Conservation (phyloP, 1,140 invertebrate genomes). For the Temnothorax longispinosus region DNA sequence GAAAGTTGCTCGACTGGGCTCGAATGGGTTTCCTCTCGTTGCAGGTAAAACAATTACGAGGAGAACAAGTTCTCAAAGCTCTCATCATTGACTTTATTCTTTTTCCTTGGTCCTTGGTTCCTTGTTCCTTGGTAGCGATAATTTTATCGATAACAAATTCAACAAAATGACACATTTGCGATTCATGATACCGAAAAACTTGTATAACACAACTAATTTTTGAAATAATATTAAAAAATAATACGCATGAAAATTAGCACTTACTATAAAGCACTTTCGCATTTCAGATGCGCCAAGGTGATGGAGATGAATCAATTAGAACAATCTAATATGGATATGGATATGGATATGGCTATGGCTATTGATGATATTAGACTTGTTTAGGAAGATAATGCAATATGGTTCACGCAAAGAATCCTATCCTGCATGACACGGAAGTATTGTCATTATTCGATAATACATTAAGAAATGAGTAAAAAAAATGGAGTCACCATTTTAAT, state of each 20-base stretch:
- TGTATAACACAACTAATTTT: too few relatives aligned
- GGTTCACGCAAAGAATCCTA: background rate
- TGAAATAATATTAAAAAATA: too few relatives aligned
- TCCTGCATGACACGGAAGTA: background rate
- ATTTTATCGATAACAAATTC: background rate
- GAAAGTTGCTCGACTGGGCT: slow-evolving; percentile 56
- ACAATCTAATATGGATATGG: background rate
- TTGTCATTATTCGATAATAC: background rate
- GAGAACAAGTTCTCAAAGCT: background rate
- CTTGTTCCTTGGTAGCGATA: background rate
- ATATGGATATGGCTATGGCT: too few relatives aligned
- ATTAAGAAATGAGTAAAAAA: background rate
- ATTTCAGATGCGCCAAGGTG: slow-evolving; percentile 60
- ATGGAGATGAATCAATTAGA: background rate
- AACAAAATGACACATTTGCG: background rate
- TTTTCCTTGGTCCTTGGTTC: too few relatives aligned
- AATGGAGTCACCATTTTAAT: background rate
- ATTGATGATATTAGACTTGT: background rate
- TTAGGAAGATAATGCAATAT: too few relatives aligned
- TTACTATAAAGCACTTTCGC: background rate
- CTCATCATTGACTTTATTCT: too few relatives aligned
- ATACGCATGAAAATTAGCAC: too few relatives aligned
- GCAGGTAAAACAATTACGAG: slow-evolving; percentile 43
- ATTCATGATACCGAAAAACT: background rate
- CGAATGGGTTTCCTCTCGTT: slow-evolving; percentile 57